Percentiles rank a stretch among this genome's conserved stretches.
phyloP scores from a whole-genome alignment of 1,140 invertebrate genomes.

The Trichomalopsis sarcophagae region DNA sequence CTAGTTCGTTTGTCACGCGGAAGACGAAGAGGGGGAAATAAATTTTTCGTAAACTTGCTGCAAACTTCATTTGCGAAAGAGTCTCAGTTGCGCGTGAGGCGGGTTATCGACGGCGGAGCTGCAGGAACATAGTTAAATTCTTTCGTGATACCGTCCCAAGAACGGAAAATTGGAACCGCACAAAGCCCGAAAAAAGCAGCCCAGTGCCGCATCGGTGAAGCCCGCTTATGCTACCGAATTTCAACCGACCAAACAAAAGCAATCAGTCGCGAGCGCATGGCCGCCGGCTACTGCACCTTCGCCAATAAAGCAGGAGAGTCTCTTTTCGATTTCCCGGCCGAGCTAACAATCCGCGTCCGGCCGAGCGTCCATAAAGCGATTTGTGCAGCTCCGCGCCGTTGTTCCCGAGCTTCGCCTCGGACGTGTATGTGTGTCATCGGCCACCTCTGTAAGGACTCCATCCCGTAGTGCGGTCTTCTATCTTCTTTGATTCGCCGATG shows the following conservation, averaged over 20 bases:
- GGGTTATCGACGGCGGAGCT: no score
- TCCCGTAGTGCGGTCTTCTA: background rate
- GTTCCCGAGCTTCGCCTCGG: background rate
- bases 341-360: slow-evolving; percentile 60
- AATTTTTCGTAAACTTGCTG: slow-evolving; percentile 33
- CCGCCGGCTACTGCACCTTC: background rate
- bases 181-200: no score
- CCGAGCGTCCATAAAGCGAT: slow-evolving; percentile 65
- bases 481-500: slow-evolving; percentile 8
- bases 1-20: slow-evolving; percentile 16
- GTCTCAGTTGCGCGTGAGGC: no score
- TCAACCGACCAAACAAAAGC: background rate
- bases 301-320: background rate
- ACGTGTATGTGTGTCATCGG: background rate
- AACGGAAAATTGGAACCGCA: no score
- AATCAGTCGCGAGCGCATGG: background rate
- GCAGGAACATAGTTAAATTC: no score
- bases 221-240: background rate
- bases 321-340: slow-evolving; percentile 18
- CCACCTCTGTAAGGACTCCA: background rate
- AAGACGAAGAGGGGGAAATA: slow-evolving; percentile 42
- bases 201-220: no score
- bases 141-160: no score
- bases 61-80: slow-evolving; percentile 20
- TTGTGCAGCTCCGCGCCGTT: slow-evolving; percentile 45